Evolutionary conservation across 2,888 invertebrate genomes (phyloP).

Genomic region (Cataglyphis albicans): DNA sequence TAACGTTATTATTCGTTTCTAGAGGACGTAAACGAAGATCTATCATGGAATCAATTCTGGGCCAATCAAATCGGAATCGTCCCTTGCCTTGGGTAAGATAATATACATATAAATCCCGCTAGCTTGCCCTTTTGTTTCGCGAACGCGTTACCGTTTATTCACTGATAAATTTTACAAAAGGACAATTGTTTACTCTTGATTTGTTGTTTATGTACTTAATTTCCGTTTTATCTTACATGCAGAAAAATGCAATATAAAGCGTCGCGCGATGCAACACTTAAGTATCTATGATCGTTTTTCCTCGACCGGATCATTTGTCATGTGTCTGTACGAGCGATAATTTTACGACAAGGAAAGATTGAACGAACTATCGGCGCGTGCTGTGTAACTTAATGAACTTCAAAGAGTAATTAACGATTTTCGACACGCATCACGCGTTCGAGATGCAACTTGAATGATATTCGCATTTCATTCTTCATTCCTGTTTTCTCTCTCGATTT

Average conservation of each 20-base stretch:
- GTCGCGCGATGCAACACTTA: not conserved
- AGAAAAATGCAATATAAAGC: not conserved
- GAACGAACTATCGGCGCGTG: slow-evolving; percentile 39
- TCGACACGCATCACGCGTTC: not conserved
- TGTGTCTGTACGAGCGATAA: slow-evolving; percentile 42
- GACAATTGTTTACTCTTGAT: not conserved
- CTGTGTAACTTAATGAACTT: slow-evolving; percentile 41
- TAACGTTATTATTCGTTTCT: slow-evolving; percentile 61
- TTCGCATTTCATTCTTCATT: not conserved
- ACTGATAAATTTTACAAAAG: not conserved
- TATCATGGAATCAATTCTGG: slow-evolving; percentile 69
- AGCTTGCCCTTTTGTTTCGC: not conserved
- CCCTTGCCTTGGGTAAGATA: slow-evolving; percentile 61
- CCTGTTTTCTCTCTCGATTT: not conserved
- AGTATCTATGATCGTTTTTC: not conserved
- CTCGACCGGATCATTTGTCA: slow-evolving; percentile 10
- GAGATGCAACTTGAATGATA: not conserved
- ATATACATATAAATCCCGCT: not conserved
- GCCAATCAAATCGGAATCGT: slow-evolving; percentile 59
- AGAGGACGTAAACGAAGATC: slow-evolving; percentile 84
- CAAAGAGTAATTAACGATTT: slow-evolving; percentile 18
- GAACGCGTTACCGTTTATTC: not conserved
- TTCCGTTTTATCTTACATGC: not conserved
- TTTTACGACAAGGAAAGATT: slow-evolving; percentile 40
- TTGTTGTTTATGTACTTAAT: not conserved